Conservation (phyloP, 2,113 vertebrate genomes). For the Lathamus discolor region DNA sequence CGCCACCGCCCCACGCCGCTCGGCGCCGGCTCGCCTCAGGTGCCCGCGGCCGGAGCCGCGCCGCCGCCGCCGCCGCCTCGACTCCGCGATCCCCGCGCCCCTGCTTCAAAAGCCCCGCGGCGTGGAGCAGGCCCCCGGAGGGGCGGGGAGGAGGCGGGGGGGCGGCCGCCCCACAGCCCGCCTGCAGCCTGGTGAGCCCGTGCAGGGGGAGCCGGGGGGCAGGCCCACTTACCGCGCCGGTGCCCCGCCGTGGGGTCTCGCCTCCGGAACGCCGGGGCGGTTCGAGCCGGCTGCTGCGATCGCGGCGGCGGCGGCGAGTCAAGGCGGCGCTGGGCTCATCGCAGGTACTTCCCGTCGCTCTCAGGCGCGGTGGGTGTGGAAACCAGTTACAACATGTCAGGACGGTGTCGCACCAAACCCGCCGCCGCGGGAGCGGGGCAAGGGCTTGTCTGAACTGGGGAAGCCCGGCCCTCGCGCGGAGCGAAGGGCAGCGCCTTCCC, state of each 20-base stretch:
- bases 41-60: no score
- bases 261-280: background rate
- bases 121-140: background rate
- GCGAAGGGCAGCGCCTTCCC: background rate
- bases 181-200: background rate
- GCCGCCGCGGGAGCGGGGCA: constrained; percentile 50
- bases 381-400: constrained; percentile 85
- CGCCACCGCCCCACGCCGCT: background rate
- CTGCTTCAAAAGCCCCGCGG: background rate
- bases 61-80: background rate
- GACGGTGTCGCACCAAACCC: constrained; percentile 59
- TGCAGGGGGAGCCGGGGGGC: background rate
- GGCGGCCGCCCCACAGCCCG: background rate
- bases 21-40: no score
- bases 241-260: background rate
- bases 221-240: background rate
- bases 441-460: constrained; percentile 80
- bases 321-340: background rate
- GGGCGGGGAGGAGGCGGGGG: background rate
- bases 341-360: constrained; percentile 70
- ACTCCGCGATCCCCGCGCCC: no score
- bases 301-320: background rate
- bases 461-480: constrained; percentile 68
- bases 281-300: background rate
- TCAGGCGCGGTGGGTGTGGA: constrained; percentile 78